Percentiles rank a stretch among this genome's conserved stretches.
These are phyloP conservation scores for Trichoplax adhaerens DNA, from an alignment of 37 sponge, comb jelly and placozoan genomes.

Conservation along the genomic window DNA sequence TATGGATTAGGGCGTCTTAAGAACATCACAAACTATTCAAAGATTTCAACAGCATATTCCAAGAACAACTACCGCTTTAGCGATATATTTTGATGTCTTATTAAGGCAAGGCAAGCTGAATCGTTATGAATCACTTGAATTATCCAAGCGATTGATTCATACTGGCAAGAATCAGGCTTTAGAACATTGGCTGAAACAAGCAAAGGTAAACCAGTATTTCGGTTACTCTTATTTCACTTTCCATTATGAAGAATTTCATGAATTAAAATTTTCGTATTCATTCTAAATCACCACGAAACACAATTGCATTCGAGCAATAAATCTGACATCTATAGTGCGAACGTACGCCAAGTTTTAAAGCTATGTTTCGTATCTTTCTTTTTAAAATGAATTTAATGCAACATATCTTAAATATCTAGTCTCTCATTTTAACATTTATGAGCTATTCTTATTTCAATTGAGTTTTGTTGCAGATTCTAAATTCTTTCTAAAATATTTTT, in stretches of 20 bases:
- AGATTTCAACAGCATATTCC: slow-evolving; percentile 69
- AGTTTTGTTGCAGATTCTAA: no score
- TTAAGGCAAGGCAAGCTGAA: slow-evolving; percentile 92
- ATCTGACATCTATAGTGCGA: no score
- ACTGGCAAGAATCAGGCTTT: slow-evolving; percentile 89
- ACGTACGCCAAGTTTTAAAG: no score
- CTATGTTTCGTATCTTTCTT: slow-evolving; percentile 9
- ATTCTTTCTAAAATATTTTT: not conserved
- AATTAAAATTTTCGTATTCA: no score
- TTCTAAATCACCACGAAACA: no score
- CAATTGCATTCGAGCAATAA: no score
- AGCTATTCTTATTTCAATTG: no score
- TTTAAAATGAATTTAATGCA: not conserved
- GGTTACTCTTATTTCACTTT: no score
- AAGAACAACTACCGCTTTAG: slow-evolving; percentile 79
- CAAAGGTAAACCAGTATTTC: slow-evolving; percentile 21
- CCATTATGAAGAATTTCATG: no score
- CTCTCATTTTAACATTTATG: not conserved
- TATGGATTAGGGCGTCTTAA: slow-evolving; percentile 57
- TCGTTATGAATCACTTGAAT: slow-evolving; percentile 92
- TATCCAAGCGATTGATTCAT: slow-evolving; percentile 79
- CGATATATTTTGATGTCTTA: slow-evolving; percentile 92
- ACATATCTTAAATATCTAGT: not conserved
- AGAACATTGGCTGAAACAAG: slow-evolving; percentile 98
- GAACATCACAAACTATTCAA: slow-evolving; percentile 93